phyloP scores from a whole-genome alignment of 2,113 vertebrate species.

The Chrysochloris asiatica region DNA sequence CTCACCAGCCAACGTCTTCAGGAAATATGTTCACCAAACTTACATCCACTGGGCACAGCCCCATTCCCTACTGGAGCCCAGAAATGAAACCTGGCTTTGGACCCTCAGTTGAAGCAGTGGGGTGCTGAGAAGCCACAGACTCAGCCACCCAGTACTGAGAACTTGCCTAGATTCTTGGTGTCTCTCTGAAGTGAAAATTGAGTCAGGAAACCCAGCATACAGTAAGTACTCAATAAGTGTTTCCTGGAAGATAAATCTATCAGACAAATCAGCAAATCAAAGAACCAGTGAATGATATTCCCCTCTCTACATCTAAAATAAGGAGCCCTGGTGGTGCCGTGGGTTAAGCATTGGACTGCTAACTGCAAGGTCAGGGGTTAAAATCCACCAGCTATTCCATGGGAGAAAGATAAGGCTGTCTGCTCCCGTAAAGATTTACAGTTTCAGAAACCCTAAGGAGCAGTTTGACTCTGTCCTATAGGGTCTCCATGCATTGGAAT shows the following conservation, averaged over 20 bases:
- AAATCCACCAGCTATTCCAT: no score
- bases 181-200: background rate
- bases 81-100: background rate
- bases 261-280: background rate
- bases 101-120: background rate
- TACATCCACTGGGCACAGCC: background rate
- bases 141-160: background rate
- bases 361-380: no score
- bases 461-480: no score
- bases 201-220: background rate
- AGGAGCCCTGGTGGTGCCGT: no score
- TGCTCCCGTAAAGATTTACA: no score
- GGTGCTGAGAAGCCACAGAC: background rate
- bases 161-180: background rate
- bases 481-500: no score
- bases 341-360: no score
- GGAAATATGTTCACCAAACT: background rate
- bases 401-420: no score
- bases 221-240: background rate
- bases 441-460: no score
- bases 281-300: background rate
- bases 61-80: rapidly evolving
- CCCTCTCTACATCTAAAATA: background rate
- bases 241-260: background rate
- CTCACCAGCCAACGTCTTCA: background rate